Evolutionary conservation across 2,113 vertebrate genomes (phyloP), one percentile per base, ranked within the genome.

Genomic region (Catharus minimus): DNA sequence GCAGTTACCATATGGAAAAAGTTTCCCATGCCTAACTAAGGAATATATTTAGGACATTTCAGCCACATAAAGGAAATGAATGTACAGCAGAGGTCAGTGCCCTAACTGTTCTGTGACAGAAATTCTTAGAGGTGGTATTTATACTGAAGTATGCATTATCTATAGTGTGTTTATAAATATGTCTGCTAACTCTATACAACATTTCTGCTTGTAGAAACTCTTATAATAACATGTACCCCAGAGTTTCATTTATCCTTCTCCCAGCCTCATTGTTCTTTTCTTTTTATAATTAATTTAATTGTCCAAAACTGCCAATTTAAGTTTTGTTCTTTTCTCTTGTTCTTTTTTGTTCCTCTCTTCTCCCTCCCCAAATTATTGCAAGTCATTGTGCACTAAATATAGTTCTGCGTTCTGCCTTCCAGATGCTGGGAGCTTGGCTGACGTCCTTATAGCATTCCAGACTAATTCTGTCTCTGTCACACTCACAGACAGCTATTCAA

Each of bases 361-460:
- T 65, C 89, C 55, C 39, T 47, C 16, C n/a, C 41, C 88, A 94
- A 92, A 97, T 97, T 97, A 96, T 98, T 98, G 97, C 98, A 98
- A 97, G 97, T 98, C 98, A 98, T 96, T 97, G 95, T 97, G 93
- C 69, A 95, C 97, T 98, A 98, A 97, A 98, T 97, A 97, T 98
- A 98, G 97, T 91, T 90, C 82, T 93, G 56, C 74, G n/a, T 97
- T 97, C 97, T 97, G 96, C 90, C 96, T 96, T 97, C 97, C 98
- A 98, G 97, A 98, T 98, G 98, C 94, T 41, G 71, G 83, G 89
- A 95, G 82, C 92, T 95, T 86, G 91, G 96, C 97, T 92, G 87
- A 64, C 68, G 92, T 97, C 94, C 95, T 96, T 91, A 67, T 11
- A 90, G 44, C 93, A 96, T 94, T 97, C 96, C 96, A 97, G 85